These are phyloP conservation scores for Myiopsitta monachus DNA, from an alignment of 2,113 vertebrate genomes.

Conservation along the genomic window DNA sequence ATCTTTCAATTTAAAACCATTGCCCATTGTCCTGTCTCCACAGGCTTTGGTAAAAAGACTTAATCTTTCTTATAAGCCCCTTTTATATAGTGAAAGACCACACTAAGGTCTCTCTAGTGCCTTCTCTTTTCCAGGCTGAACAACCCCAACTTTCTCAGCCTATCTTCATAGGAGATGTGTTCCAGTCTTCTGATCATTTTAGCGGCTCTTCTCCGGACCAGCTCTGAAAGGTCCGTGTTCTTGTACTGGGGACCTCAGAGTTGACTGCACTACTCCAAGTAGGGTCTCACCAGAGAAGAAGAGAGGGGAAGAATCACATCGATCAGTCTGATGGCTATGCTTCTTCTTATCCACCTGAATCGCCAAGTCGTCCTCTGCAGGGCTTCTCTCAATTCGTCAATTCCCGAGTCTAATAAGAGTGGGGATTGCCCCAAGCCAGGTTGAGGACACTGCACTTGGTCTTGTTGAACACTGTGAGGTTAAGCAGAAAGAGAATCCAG, in stretches of 20 bases:
- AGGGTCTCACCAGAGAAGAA: not conserved
- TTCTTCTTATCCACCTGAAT: not conserved
- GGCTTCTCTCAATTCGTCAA: not conserved
- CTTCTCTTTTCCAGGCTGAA: not conserved
- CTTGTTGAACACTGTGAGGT: not conserved
- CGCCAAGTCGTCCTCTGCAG: not conserved
- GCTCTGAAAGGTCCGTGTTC: not conserved
- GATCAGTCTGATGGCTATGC: rapidly evolving
- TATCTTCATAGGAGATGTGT: not conserved
- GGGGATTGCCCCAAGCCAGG: not conserved
- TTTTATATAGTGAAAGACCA: not conserved
- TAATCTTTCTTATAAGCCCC: not conserved
- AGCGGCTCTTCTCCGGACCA: not conserved
- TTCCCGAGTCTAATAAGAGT: not conserved
- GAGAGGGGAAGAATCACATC: not conserved
- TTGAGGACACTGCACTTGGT: not conserved
- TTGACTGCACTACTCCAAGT: not conserved
- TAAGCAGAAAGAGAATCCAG: not conserved
- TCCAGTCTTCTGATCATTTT: not conserved
- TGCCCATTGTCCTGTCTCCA: not conserved
- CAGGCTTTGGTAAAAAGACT: not conserved
- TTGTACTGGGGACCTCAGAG: rapidly evolving
- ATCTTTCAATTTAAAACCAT: not conserved
- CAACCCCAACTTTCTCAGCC: not conserved
- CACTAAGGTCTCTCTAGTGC: not conserved